Evolutionary conservation across 2,113 vertebrate genomes (phyloP).

Genomic region (Pongo abelii): DNA sequence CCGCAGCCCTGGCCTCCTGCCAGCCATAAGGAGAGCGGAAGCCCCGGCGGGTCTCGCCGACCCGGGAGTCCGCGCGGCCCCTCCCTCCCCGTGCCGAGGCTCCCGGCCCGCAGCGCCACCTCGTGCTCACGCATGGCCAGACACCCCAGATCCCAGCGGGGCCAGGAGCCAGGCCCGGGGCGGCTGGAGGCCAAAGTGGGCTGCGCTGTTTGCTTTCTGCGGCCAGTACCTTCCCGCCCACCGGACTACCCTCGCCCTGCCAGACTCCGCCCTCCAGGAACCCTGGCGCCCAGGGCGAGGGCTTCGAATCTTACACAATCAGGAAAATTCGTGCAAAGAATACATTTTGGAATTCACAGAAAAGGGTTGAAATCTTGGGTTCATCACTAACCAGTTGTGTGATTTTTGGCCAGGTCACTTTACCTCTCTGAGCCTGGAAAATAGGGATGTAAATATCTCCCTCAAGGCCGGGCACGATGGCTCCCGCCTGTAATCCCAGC

Average conservation of each 20-base stretch:
- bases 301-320: not conserved
- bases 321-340: not conserved
- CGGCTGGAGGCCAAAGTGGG: not conserved
- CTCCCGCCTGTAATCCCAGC: too few relatives aligned
- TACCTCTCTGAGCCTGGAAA: not conserved
- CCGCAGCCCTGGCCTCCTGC: not conserved
- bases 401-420: not conserved
- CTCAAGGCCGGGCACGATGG: not conserved
- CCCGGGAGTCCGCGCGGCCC: accelerated
- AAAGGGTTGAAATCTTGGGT: not conserved
- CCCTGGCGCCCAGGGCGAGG: not conserved
- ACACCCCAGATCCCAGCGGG: accelerated
- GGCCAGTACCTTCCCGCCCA: accelerated
- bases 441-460: not conserved
- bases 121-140: not conserved
- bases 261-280: accelerated
- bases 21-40: not conserved
- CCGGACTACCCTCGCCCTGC: accelerated
- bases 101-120: conserved; percentile 26
- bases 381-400: not conserved
- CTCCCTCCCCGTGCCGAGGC: accelerated
- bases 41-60: accelerated
- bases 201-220: not conserved
- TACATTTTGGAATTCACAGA: not conserved
- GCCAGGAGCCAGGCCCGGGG: accelerated